Percentiles rank a stretch among this genome's conserved stretches.
These are phyloP conservation scores for Melanotaenia nigrans DNA, from an alignment of 2,797 vertebrate genomes.

Conservation along the genomic window DNA sequence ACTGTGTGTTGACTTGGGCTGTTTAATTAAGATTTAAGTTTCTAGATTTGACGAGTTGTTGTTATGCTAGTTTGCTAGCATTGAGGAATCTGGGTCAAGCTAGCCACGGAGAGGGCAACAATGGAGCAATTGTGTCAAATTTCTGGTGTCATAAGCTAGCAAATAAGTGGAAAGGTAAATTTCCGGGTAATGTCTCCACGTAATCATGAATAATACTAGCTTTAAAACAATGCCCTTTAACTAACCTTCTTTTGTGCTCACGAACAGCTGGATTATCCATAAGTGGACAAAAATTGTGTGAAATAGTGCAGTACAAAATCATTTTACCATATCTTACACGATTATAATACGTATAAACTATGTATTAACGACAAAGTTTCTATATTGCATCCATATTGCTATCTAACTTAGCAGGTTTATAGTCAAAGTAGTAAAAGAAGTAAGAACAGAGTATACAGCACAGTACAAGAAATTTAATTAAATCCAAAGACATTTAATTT, in stretches of 20 bases:
- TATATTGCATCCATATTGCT: not conserved
- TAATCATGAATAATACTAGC: not conserved
- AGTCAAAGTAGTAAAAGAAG: not conserved
- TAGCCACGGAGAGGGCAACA: not conserved
- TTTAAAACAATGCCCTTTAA: not conserved
- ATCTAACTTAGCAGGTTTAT: not conserved
- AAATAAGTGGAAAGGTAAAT: not conserved
- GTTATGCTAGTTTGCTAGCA: slow-evolving; percentile 11
- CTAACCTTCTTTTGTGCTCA: not conserved
- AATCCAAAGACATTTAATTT: too few relatives aligned
- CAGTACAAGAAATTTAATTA: not conserved
- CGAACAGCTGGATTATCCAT: not conserved
- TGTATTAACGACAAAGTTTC: too few relatives aligned
- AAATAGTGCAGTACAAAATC: too few relatives aligned
- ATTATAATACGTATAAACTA: too few relatives aligned
- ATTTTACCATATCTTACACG: too few relatives aligned
- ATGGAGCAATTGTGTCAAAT: not conserved
- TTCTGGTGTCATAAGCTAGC: not conserved
- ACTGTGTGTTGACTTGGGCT: too few relatives aligned
- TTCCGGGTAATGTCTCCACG: not conserved
- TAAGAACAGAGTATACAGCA: not conserved
- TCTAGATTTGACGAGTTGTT: not conserved
- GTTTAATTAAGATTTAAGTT: not conserved
- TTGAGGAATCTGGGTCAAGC: not conserved
- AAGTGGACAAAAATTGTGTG: not conserved